Base-by-base conservation (phyloP, 2,888 invertebrate genomes). In the Macrophya alboannulata region DNA sequence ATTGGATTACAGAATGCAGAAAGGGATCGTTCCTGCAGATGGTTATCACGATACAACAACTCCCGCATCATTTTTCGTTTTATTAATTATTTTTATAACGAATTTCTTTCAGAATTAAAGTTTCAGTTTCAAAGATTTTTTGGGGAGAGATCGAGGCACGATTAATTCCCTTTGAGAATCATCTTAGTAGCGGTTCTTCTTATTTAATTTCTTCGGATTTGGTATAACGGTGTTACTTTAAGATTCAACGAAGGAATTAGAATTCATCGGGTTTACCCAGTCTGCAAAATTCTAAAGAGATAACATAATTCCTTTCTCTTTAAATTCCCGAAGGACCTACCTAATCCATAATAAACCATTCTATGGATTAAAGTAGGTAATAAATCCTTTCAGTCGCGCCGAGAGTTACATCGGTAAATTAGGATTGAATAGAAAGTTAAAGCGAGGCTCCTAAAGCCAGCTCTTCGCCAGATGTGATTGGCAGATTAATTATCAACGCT, bases 401-500 rank as follows among this genome's bases (percentile, higher is more conserved):
- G 17, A 25, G 37, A 68, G 12, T 17, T 17, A 6, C 37, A 37
- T 17, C 25, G 25, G 25, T 68, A 37, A 17, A 68, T 37, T 17
- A 37, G 37, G 68, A 4, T 68, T 68, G 15, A 74, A 74, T 45
- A 45, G 45, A 40, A n/a, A 45, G n/a, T 40, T 43, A 5, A 9
- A 71, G 8, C 25, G 72, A 45, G 43, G 12, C 21, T 40, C 43
- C 12, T 21, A 31, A n/a, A n/a, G 31, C 10, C 45, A 74, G n/a
- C 45, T 74, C 37, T 31, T 31, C 65, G 45, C n/a, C n/a, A 45
- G 45, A 74, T 45, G 45, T 74, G 72, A 74, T 74, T 74, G 45
- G 45, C 72, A 40, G 72, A 74, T 74, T 74, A 74, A 74, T 45
- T 74, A 74, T 74, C 45, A n/a, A 45, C 72, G 12, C 43, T 45